Base-by-base conservation (phyloP, 2,113 vertebrate genomes). In the Andinoacara biseriatus region DNA sequence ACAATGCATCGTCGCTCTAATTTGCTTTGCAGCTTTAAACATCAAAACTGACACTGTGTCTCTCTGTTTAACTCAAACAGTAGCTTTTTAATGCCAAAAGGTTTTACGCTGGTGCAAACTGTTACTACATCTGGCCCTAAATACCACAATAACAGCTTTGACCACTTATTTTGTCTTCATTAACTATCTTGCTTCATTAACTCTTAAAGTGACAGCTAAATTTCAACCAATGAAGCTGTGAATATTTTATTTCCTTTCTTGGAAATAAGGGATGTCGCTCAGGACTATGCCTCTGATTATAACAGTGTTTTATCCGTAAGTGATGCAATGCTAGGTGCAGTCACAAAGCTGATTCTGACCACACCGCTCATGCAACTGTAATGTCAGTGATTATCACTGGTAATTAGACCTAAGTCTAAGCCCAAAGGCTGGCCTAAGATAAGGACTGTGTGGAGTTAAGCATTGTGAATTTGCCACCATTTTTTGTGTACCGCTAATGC, bases 281-380 rank as follows among this genome's bases (percentile, higher is more conserved):
- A 49, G 63, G 22, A 69, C 40, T 18, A 69, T 40, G 46, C 63
- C 63, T 69, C 40, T 69, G 40, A 69, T 69, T 69, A 29, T 69
- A 29, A 49, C 26, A 72, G 65, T 63, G 38, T 84, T 77, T 78
- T 33, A 26, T 3, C 11, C 8, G 20, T 52, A 5, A 20, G 35
- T 29, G 20, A 33, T 52, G 10, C 43, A 62, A 72, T 81, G 33
- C 60, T 49, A 31, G 43, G 17, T 31, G 43, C 65, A 72, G 8
- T 18, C 0, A 72, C 67, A 72, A 10, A 38, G 35, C 35, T 10
- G 35, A 17, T 69, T 69, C 65, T 69, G 24, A 29, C 43, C 43
- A 52, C 65, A 49, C 24, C 65, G 20, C 65, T 72, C 3, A 7
- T 46, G 20, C 26, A 52, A 52, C 24, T 52, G 15, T 29, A 31